phyloP scores from a whole-genome alignment of 1,140 invertebrate genomes.

The Archegozetes longisetosus region DNA sequence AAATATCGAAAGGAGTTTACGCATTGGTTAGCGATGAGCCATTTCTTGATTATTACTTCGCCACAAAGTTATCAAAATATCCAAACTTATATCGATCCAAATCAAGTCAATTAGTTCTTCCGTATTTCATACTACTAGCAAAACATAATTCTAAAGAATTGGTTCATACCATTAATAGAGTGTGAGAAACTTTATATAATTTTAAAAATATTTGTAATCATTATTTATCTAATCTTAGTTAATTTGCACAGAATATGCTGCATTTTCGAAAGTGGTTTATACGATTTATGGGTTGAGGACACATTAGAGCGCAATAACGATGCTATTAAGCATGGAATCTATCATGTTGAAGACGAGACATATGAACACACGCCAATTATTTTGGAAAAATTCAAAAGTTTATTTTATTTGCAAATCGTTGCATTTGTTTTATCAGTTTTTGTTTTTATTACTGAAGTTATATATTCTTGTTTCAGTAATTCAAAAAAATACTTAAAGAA shows the following conservation, averaged over 20 bases:
- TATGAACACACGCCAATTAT: neutral
- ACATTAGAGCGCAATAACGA: neutral
- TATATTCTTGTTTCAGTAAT: too few species aligned
- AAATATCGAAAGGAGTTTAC: neutral
- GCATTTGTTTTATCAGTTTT: too few species aligned
- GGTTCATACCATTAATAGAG: neutral
- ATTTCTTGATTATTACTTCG: conserved; percentile 1
- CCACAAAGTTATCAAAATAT: neutral
- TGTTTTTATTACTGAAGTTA: too few species aligned
- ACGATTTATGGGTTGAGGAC: neutral
- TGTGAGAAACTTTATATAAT: too few species aligned
- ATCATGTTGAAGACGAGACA: neutral
- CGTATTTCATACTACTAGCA: conserved; percentile 3
- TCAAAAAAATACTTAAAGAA: too few species aligned
- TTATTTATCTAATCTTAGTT: too few species aligned
- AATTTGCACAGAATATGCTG: neutral
- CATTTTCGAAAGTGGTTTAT: conserved; percentile 1
- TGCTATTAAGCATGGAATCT: neutral
- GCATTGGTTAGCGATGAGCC: neutral
- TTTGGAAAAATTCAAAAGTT: neutral
- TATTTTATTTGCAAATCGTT: neutral
- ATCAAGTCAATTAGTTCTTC: neutral
- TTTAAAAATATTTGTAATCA: too few species aligned
- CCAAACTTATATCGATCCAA: neutral
- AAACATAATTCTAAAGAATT: neutral